Evolutionary conservation across 2,797 vertebrate species (phyloP), one percentile per base, ranked within the genome.

Genomic region (Falco novaeseelandiae): DNA sequence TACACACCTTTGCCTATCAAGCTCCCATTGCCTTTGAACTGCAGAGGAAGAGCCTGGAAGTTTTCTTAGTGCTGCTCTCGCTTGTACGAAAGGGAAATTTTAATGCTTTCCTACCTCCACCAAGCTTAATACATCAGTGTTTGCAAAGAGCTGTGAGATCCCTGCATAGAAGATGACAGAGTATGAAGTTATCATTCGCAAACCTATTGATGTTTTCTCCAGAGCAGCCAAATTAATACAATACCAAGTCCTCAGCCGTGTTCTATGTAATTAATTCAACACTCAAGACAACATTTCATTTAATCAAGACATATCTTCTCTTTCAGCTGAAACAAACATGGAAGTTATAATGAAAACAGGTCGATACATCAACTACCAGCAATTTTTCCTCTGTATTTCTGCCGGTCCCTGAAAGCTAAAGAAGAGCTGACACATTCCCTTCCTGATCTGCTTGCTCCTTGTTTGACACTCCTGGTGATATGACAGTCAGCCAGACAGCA

Each of bases 301-400:
- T 96, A 96, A 97, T 97, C 96, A 97, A 97, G 94, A 97, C 63
- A 26, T 96, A 91, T 93, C 85, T 92, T 96, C 96, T 96, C 89
- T 97, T 97, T 94, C 93, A 94, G 72, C 82, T 96, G 54, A 55
- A 85, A 89, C 83, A 95, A 96, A 91, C 87, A 84, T 81, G 86
- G 71, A 84, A 83, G 76, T 89, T 96, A 55, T 58, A 92, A 96
- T 88, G 90, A 97, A 96, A 97, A 97, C 83, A 18, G 76, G 78
- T 81, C 85, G 12, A 96, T 97, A 77, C 66, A 96, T 89, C 92
- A 96, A 54, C 70, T 69, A 95, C 59, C 59, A 92, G 83, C 48
- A 78, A 87, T 89, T 87, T 94, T 84, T 83, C 44, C 44, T 90
- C 62, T 42, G 12, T 21, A 40, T 69, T 95, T 82, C 69, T 89